Conservation (phyloP, 2,888 invertebrate species). For the Idaea biselata region DNA sequence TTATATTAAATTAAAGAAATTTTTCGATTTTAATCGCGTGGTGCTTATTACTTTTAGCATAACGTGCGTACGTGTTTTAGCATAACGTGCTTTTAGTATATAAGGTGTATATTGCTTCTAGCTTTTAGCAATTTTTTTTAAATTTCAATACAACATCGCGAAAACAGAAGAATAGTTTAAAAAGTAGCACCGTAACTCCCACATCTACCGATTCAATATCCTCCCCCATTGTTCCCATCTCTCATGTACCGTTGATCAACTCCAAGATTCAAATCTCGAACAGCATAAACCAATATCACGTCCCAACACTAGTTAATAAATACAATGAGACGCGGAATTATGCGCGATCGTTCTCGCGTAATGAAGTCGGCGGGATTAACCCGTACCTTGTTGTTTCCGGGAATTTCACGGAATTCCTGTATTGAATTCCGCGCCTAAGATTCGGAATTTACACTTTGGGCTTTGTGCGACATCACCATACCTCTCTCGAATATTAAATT, state of each 20-base stretch:
- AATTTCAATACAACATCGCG: too few relatives aligned
- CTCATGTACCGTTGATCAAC: not conserved
- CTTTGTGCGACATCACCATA: slow-evolving; percentile 27
- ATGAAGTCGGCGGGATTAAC: slow-evolving; percentile 44
- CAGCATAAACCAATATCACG: slow-evolving; percentile 2
- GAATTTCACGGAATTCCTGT: slow-evolving; percentile 35
- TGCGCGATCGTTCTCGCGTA: slow-evolving; percentile 35
- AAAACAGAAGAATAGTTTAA: too few relatives aligned
- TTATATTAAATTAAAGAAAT: too few relatives aligned
- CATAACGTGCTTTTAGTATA: too few relatives aligned
- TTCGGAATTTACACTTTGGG: slow-evolving; percentile 40
- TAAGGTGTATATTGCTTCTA: too few relatives aligned
- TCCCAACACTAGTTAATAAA: slow-evolving; percentile 16
- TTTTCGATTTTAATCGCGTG: too few relatives aligned
- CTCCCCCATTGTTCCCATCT: not conserved
- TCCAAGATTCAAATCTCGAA: not conserved
- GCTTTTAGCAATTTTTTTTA: too few relatives aligned
- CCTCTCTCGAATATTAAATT: slow-evolving; percentile 4
- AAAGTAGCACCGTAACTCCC: too few relatives aligned
- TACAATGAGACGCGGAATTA: slow-evolving; percentile 30
- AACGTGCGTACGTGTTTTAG: too few relatives aligned
- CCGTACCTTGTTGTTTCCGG: slow-evolving; percentile 32
- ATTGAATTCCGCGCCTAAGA: slow-evolving; percentile 42
- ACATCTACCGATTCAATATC: too few relatives aligned
- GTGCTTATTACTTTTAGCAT: too few relatives aligned